Conservation (phyloP, 2,797 vertebrate genomes). For the Crenichthys baileyi region DNA sequence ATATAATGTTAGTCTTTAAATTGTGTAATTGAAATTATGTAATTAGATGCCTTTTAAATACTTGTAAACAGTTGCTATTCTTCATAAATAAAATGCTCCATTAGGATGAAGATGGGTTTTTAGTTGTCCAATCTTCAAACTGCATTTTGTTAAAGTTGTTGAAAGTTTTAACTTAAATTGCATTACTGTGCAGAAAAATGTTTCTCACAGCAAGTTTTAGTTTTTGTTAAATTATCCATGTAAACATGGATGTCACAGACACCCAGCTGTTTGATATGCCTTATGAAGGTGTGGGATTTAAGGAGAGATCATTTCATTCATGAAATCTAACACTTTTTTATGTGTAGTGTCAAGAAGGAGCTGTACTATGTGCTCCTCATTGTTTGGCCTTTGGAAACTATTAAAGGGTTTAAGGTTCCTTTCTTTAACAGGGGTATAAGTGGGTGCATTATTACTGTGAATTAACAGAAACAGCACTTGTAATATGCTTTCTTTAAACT, state of each 20-base stretch:
- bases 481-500: constrained; percentile 45
- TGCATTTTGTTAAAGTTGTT: not conserved
- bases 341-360: constrained; percentile 13
- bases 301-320: constrained; percentile 27
- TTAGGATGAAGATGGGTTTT: not conserved
- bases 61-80: constrained; percentile 1
- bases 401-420: constrained; percentile 31
- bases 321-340: constrained; percentile 30
- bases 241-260: too few relatives aligned
- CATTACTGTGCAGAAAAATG: not conserved
- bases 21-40: not conserved
- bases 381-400: constrained; percentile 34
- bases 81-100: not conserved
- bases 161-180: not conserved
- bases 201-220: constrained; percentile 5
- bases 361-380: constrained; percentile 16
- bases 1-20: not conserved
- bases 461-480: constrained; percentile 60
- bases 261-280: constrained; percentile 33
- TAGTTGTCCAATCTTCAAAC: constrained; percentile 1
- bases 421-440: constrained; percentile 49
- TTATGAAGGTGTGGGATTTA: constrained; percentile 39
- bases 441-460: constrained; percentile 54
- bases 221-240: too few relatives aligned
- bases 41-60: not conserved